Percentiles rank a stretch among this genome's conserved stretches.
phyloP scores from a whole-genome alignment of 2,113 vertebrate genomes.

The Leptosomus discolor region DNA sequence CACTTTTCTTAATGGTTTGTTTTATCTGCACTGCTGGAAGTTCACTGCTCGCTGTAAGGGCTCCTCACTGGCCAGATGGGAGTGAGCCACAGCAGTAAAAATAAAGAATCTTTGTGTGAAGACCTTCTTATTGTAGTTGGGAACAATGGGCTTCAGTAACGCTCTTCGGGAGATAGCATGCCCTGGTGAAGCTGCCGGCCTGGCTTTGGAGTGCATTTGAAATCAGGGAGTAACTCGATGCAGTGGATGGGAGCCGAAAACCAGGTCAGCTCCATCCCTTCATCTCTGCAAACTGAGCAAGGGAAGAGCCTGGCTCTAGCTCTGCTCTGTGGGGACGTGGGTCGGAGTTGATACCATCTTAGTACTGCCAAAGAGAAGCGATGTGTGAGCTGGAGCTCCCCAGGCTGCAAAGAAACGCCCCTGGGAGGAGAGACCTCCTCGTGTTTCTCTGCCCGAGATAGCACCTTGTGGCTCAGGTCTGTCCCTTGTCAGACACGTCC shows the following conservation, averaged over 20 bases:
- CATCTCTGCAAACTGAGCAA: fast-evolving
- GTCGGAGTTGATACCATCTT: neutral
- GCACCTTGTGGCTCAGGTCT: neutral
- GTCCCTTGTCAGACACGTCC: neutral
- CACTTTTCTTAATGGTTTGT: slow-evolving; percentile 30
- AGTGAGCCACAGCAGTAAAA: slow-evolving; percentile 34
- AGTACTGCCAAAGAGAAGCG: neutral
- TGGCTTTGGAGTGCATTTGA: neutral
- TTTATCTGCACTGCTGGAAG: slow-evolving; percentile 51
- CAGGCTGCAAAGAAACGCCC: neutral
- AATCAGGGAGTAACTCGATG: neutral
- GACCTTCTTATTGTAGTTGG: slow-evolving; percentile 7
- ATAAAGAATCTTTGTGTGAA: neutral
- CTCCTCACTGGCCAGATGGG: slow-evolving; percentile 35
- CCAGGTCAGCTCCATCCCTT: neutral
- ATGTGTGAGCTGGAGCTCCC: neutral
- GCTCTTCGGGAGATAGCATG: neutral
- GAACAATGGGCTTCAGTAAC: slow-evolving; percentile 23
- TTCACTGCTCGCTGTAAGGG: neutral
- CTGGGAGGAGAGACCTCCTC: neutral
- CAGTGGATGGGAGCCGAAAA: neutral
- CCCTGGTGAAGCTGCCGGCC: neutral
- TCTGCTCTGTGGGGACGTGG: fast-evolving
- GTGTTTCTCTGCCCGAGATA: neutral
- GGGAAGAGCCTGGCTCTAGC: neutral